phyloP scores from a whole-genome alignment of 2,113 vertebrate genomes.

The Antechinus flavipes region DNA sequence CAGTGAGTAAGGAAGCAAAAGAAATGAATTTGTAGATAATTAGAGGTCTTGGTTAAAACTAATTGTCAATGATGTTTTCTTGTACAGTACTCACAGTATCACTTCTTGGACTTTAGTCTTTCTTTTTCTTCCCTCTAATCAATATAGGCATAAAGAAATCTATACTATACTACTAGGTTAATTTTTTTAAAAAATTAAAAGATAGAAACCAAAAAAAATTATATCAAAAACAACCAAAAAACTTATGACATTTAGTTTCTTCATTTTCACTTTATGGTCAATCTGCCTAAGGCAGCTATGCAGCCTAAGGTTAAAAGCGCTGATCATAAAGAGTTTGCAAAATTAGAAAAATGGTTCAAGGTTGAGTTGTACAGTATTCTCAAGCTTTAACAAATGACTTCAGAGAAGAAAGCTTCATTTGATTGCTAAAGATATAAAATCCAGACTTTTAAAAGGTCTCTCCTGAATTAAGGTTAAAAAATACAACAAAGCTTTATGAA shows the following conservation, averaged over 20 bases:
- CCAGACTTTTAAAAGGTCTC: background rate
- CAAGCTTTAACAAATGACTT: background rate
- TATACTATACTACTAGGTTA: background rate
- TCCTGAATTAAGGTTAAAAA: background rate
- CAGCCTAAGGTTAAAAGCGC: background rate
- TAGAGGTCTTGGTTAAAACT: background rate
- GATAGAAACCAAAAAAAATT: too few species aligned
- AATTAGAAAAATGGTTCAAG: background rate
- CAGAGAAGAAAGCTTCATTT: background rate
- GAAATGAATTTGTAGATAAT: background rate
- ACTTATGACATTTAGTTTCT: background rate
- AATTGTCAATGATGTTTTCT: background rate
- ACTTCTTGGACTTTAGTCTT: background rate
- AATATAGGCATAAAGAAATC: background rate
- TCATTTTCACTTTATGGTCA: background rate
- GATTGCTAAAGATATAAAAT: background rate
- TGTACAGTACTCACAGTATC: background rate
- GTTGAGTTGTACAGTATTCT: background rate
- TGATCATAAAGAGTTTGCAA: background rate
- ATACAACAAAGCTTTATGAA: background rate
- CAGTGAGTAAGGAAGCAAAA: background rate
- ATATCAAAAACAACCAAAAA: background rate
- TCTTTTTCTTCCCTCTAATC: background rate
- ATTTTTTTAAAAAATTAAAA: background rate
- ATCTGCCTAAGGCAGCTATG: background rate